Base-by-base conservation (phyloP, 1,140 invertebrate genomes). In the Portunus trituberculatus region DNA sequence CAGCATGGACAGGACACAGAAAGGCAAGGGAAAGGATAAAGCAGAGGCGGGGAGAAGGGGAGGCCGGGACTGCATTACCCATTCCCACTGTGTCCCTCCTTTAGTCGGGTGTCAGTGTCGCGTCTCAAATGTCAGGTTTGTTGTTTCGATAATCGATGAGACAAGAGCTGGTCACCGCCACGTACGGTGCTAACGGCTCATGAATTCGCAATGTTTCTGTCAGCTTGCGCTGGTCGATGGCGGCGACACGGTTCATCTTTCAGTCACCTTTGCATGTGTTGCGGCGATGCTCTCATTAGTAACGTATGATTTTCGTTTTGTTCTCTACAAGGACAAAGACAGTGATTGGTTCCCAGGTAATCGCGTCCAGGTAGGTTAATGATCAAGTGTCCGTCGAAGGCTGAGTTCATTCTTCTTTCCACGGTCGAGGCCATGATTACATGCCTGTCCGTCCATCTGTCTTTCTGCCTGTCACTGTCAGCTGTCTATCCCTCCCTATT, bases 91-190 rank as follows among this genome's bases (percentile, higher is more conserved):
- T 76, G 16, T 76, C 67, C 67, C 25, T n/a, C 25, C 67, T 76
- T 8, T 39, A 39, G 39, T 12, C 67, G 67, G 67, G 67, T 76
- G 67, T 76, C 67, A 76, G 20, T 76, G 67, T 76, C 67, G 67
- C 67, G 67, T 76, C 67, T 76, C 67, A 76, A 76, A 76, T 76
- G 67, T 76, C 67, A 76, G 20, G 67, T 76, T 76, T n/a, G 67
- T 76, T 76, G 67, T 76, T n/a, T 2, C 67, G 67, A 76, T 76
- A 76, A 76, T 76, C 67, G 67, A 76, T 76, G 67, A 76, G 25
- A 76, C 67, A 76, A n/a, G 20, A 76, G 67, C 8, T n/a, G 67
- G 25, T 20, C 67, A 25, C 67, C 67, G 67, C 67, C n/a, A 76
- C 67, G 20, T n/a, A n/a, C 67, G 67, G 67, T 76, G 67, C 20